Percentiles rank a stretch among this genome's conserved stretches.
Conservation (phyloP, 2,113 vertebrate species). For the Percopsis transmontana region DNA sequence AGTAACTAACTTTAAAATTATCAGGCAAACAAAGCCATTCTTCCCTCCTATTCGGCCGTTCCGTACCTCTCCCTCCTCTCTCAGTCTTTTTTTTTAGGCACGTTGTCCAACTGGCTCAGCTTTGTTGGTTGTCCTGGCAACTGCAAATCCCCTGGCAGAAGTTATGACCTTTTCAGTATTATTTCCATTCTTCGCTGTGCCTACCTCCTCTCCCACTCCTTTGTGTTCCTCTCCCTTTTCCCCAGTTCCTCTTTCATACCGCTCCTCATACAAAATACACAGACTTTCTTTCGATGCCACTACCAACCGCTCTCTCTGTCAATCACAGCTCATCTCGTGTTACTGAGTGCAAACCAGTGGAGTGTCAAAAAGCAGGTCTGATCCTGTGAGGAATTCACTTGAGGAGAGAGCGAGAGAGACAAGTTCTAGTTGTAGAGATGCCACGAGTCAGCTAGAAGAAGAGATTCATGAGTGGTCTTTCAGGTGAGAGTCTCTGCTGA, state of each 20-base stretch:
- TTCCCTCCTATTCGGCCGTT: slow-evolving; percentile 30
- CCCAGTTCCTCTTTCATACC: slow-evolving; percentile 19
- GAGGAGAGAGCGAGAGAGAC: slow-evolving; percentile 25
- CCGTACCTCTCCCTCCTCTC: slow-evolving; percentile 37
- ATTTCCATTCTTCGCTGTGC: slow-evolving; percentile 45
- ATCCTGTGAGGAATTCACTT: slow-evolving; percentile 77
- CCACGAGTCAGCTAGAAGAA: slow-evolving; percentile 46
- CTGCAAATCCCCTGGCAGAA: slow-evolving; percentile 68
- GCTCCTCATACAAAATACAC: slow-evolving; percentile 23
- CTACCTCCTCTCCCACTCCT: slow-evolving; percentile 15
- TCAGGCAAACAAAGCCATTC: slow-evolving; percentile 22
- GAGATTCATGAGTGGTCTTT: slow-evolving; percentile 34
- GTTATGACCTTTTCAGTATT: slow-evolving; percentile 72
- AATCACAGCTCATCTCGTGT: slow-evolving; percentile 39
- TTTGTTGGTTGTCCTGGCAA: slow-evolving; percentile 78
- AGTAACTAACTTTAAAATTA: slow-evolving; percentile 25
- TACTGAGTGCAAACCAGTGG: slow-evolving; percentile 55
- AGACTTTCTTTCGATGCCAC: slow-evolving; percentile 46
- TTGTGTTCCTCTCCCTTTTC: slow-evolving; percentile 35
- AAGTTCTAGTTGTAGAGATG: slow-evolving; percentile 33
- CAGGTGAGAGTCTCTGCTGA: slow-evolving; percentile 7
- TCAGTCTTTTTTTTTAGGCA: slow-evolving; percentile 43
- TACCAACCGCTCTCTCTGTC: slow-evolving; percentile 16
- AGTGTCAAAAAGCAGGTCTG: slow-evolving; percentile 75
- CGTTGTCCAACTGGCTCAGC: slow-evolving; percentile 61